Conservation (phyloP, 2,888 invertebrate species). For the Uloborus plumipes region DNA sequence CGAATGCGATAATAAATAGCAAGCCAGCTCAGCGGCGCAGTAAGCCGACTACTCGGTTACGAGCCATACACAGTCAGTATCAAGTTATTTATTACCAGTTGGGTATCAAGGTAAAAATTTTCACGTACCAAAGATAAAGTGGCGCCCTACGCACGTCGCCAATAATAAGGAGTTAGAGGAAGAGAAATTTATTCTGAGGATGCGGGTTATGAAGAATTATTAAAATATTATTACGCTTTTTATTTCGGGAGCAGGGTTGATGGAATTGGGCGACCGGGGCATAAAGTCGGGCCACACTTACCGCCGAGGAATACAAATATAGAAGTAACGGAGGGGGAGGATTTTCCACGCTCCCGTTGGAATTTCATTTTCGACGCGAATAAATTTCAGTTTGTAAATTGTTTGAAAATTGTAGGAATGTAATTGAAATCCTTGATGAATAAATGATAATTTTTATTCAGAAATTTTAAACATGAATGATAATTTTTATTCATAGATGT, state of each 20-base stretch:
- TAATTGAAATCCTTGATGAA: too few relatives aligned
- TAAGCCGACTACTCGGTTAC: constrained; percentile 18
- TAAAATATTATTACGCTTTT: constrained; percentile 28
- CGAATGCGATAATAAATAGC: constrained; percentile 28
- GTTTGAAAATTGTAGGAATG: too few relatives aligned
- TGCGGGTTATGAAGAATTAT: constrained; percentile 15
- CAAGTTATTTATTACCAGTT: constrained; percentile 23
- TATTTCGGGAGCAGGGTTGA: constrained; percentile 1
- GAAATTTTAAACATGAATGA: too few relatives aligned
- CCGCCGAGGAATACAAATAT: constrained; percentile 19
- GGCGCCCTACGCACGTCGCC: constrained; percentile 2
- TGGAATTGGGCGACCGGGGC: not conserved
- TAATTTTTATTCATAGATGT: too few relatives aligned
- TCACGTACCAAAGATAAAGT: constrained; percentile 28
- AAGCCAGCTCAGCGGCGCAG: constrained; percentile 7
- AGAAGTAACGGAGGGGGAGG: not conserved
- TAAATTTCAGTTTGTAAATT: too few relatives aligned
- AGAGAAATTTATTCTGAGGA: constrained; percentile 15
- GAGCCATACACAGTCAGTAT: constrained; percentile 16
- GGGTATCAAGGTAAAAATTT: constrained; percentile 23
- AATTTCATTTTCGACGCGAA: too few relatives aligned
- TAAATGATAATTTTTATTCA: too few relatives aligned
- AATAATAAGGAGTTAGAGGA: constrained; percentile 2
- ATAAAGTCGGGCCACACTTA: constrained; percentile 4
- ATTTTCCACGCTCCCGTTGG: not conserved